Evolutionary conservation across 2,113 vertebrate genomes (phyloP), one percentile per base, ranked within the genome.

Genomic region (Trematocara marginatum): DNA sequence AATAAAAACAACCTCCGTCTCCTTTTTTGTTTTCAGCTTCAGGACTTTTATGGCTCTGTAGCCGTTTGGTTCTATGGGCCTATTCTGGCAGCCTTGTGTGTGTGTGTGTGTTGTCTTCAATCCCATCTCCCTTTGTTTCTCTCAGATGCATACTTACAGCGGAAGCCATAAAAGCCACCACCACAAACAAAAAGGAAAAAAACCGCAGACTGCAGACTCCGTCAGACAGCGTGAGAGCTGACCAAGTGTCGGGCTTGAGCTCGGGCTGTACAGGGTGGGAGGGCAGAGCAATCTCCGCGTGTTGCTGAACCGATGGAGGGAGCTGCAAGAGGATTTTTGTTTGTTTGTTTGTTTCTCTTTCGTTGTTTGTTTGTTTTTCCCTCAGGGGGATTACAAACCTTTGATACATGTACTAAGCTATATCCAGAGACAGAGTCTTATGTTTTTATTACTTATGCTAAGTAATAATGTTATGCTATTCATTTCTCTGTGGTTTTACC

Each of bases 141-240:
- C 84, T 93, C 90, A 56, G 84, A 95, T 94, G 91, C 93, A 90
- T 92, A 91, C 95, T 94, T 93, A 96, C 95, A 88, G 83, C 53
- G 56, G 88, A 85, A 91, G 86, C 91, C 91, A 87, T 91, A 95
- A 96, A 88, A 88, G 16, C 74, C 20, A 53, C 54, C 54, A n/a
- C 86, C 90, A 69, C 51, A 53, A 35, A 86, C 91, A 92, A 84
- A 87, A n/a, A 93, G 90, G 90, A 42, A 82, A 40, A 16, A 16
- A 79, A 20, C 85, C 85, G 91, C 91, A 95, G 96, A 57, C 81
- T 74, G 16, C 35, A 51, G 61, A 61, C 34, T 20, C 81, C 16
- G 94, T 95, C 94, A 97, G 96, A 97, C 78, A 95, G 95, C 96
- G 95, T 96, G 96, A 92, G 91, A 88, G 90, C 74, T 26, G 91